These are phyloP conservation scores for Apantesis nais DNA, from an alignment of 2,888 invertebrate genomes.

Conservation along the genomic window DNA sequence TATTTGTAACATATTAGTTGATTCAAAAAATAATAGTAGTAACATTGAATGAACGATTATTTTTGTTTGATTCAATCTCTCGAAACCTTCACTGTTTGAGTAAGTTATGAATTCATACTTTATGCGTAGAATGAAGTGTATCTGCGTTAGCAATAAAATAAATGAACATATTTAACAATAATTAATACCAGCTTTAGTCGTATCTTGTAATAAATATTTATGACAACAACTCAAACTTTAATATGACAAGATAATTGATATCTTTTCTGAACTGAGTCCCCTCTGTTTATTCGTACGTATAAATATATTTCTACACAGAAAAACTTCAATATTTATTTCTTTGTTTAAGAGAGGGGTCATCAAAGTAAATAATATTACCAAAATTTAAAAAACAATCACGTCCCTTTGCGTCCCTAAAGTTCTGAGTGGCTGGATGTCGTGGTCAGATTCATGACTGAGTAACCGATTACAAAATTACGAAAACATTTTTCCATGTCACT, in stretches of 20 bases:
- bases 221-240: neutral
- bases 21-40: neutral
- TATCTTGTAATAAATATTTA: no score
- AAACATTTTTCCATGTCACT: conserved; percentile 1
- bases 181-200: no score
- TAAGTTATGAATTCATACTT: neutral
- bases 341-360: neutral
- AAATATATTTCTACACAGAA: neutral
- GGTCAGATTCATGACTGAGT: neutral
- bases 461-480: neutral
- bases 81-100: neutral
- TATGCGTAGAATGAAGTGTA: no score
- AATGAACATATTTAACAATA: no score
- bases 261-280: neutral
- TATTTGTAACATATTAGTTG: no score
- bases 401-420: neutral
- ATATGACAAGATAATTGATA: neutral
- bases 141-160: no score
- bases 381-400: neutral
- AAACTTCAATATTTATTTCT: neutral
- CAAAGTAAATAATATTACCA: neutral
- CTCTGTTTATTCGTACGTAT: neutral
- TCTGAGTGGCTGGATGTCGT: neutral
- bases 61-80: no score
- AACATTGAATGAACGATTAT: neutral